Conservation (phyloP, 2,113 vertebrate genomes). For the Colinus virginianus region DNA sequence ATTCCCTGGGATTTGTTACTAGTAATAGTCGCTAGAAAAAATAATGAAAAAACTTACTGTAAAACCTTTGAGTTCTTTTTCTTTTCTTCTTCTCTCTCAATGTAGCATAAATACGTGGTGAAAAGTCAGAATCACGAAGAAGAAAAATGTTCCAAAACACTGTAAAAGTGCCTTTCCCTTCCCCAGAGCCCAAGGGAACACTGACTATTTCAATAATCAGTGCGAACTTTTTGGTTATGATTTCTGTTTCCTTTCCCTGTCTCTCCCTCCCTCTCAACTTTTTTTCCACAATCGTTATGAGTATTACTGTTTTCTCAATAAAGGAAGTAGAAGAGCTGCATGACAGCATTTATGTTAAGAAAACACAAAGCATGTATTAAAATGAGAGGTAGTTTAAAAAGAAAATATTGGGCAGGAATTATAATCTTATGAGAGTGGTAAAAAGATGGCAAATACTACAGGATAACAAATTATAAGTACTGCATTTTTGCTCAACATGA, state of each 20-base stretch:
- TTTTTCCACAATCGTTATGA: slow-evolving; percentile 18
- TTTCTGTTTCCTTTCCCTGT: slow-evolving; percentile 67
- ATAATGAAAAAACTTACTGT: slow-evolving; percentile 60
- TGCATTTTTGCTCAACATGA: neutral
- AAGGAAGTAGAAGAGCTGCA: slow-evolving; percentile 6
- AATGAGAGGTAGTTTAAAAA: slow-evolving; percentile 18
- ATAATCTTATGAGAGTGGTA: neutral
- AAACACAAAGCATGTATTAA: slow-evolving; percentile 10
- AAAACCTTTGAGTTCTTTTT: neutral
- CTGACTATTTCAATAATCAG: slow-evolving; percentile 62
- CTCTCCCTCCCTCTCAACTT: slow-evolving; percentile 56
- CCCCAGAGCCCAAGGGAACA: slow-evolving; percentile 39
- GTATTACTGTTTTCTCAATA: slow-evolving; percentile 67
- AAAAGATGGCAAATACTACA: slow-evolving; percentile 7
- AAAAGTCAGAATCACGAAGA: slow-evolving; percentile 51
- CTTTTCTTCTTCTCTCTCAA: slow-evolving; percentile 4
- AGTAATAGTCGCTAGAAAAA: neutral
- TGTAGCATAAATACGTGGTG: slow-evolving; percentile 6
- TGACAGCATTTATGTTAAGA: slow-evolving; percentile 56
- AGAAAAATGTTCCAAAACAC: slow-evolving; percentile 51
- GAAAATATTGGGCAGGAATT: neutral
- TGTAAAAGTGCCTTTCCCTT: slow-evolving; percentile 36
- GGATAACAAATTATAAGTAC: neutral
- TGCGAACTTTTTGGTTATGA: slow-evolving; percentile 50
- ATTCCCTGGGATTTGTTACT: neutral